phyloP scores from a whole-genome alignment of 1,140 invertebrate genomes.

The Odontomachus brunneus region DNA sequence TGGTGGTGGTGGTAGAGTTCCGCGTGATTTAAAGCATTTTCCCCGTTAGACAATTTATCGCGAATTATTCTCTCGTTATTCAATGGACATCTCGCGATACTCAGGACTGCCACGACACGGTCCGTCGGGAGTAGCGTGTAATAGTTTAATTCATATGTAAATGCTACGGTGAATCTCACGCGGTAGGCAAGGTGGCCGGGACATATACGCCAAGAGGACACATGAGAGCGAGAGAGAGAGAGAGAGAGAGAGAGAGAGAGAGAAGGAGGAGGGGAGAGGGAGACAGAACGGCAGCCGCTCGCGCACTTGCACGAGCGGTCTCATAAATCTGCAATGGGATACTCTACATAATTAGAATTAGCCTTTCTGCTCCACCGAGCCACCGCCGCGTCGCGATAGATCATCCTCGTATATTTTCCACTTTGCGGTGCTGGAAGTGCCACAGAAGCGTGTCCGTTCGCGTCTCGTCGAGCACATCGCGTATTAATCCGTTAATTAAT shows the following conservation, averaged over 20 bases:
- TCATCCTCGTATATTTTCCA: slow-evolving; percentile 29
- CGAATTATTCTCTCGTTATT: slow-evolving; percentile 58
- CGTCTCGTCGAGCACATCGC: slow-evolving; percentile 15
- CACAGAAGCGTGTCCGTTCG: slow-evolving; percentile 33
- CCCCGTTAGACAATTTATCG: slow-evolving; percentile 60
- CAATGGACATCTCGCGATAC: slow-evolving; percentile 46
- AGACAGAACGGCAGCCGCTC: slow-evolving; percentile 43
- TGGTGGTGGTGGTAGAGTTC: background rate
- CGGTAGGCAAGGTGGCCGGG: slow-evolving; percentile 65
- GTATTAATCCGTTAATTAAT: slow-evolving; percentile 58
- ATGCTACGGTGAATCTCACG: slow-evolving; percentile 77
- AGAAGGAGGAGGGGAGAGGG: background rate
- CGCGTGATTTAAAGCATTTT: slow-evolving; percentile 57
- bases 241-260: slow-evolving; percentile 1
- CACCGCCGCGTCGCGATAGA: slow-evolving; percentile 37
- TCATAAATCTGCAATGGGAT: slow-evolving; percentile 83
- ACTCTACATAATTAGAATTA: slow-evolving; percentile 82
- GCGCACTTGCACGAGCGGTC: slow-evolving; percentile 77
- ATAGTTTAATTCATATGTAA: slow-evolving; percentile 84
- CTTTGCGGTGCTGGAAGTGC: slow-evolving; percentile 24
- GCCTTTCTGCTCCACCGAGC: slow-evolving; percentile 69
- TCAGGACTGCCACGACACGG: slow-evolving; percentile 38
- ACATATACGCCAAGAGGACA: slow-evolving; percentile 67
- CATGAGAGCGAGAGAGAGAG: slow-evolving; percentile 9
- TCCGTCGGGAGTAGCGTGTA: slow-evolving; percentile 72